Conservation (phyloP, 1,140 invertebrate genomes). For the Drosophila littoralis region DNA sequence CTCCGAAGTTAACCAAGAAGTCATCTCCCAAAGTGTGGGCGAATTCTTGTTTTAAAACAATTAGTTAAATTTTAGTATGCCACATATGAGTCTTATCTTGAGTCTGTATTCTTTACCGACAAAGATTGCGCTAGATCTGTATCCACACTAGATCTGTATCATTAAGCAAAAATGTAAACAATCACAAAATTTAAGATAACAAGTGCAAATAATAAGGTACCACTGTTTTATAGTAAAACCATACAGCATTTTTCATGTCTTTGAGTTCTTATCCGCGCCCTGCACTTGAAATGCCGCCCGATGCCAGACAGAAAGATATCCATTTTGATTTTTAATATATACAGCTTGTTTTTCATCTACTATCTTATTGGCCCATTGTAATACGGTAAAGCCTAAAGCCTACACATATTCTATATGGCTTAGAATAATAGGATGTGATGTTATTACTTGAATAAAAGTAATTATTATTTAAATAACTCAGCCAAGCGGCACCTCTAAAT, state of each 20-base stretch:
- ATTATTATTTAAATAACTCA: neutral
- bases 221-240: constrained; percentile 2
- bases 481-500: constrained; percentile 5
- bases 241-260: neutral
- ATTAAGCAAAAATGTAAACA: too few relatives aligned
- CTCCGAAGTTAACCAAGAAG: too few relatives aligned
- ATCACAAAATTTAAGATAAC: neutral
- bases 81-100: too few relatives aligned
- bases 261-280: constrained; percentile 1
- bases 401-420: neutral
- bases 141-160: too few relatives aligned
- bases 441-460: neutral
- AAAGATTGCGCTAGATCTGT: too few relatives aligned
- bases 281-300: constrained; percentile 6
- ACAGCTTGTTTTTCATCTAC: neutral
- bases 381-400: neutral
- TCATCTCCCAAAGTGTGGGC: too few relatives aligned
- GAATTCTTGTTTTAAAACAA: too few relatives aligned
- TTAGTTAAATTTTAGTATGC: too few relatives aligned
- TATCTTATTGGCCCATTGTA: neutral
- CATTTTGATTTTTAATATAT: constrained; percentile 18
- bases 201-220: neutral
- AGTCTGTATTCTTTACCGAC: too few relatives aligned
- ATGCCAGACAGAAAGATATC: constrained; percentile 3
- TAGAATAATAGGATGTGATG: neutral